These are phyloP conservation scores for Helicoverpa zea DNA, from an alignment of 1,140 invertebrate species.

Conservation along the genomic window DNA sequence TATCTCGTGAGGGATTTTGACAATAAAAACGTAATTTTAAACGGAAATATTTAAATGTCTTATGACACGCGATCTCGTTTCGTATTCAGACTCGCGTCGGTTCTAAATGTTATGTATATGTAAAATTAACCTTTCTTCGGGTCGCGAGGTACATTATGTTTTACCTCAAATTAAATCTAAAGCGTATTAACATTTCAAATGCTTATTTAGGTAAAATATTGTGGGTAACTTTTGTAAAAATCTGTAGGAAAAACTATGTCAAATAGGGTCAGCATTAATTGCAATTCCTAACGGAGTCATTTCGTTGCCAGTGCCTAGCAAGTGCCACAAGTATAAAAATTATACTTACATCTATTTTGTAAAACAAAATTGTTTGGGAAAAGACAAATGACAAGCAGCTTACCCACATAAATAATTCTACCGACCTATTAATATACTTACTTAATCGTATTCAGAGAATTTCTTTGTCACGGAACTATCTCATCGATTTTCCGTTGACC, in stretches of 20 bases:
- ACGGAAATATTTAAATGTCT: conserved; percentile 66
- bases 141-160: background rate
- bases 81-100: conserved; percentile 50
- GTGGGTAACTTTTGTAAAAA: too few species aligned
- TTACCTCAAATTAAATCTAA: background rate
- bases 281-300: too few species aligned
- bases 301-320: too few species aligned
- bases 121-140: conserved; percentile 18
- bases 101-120: conserved; percentile 8
- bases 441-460: conserved; percentile 8
- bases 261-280: too few species aligned
- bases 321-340: too few species aligned
- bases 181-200: background rate
- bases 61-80: conserved; percentile 66
- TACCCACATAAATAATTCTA: background rate
- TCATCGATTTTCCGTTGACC: background rate
- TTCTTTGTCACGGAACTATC: conserved; percentile 12
- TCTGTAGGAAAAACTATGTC: too few species aligned
- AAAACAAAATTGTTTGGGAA: background rate
- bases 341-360: too few species aligned
- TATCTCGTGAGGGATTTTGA: conserved; percentile 39
- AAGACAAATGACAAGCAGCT: background rate
- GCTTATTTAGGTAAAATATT: too few species aligned
- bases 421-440: background rate
- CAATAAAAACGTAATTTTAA: conserved; percentile 64